Conservation (phyloP, 2,888 invertebrate species). For the Junonia oenone region DNA sequence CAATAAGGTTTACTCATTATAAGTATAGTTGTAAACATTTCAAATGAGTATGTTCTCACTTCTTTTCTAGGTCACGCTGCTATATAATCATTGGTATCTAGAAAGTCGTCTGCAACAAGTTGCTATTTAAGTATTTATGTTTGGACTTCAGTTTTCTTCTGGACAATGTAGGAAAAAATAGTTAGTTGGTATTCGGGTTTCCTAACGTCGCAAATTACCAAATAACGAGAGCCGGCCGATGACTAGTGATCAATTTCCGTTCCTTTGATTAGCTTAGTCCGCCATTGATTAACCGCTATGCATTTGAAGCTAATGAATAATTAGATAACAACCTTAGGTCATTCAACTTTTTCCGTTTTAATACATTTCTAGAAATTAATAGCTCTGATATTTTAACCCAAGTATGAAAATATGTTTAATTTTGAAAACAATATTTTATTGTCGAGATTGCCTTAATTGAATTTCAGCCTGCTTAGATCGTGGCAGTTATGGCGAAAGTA, state of each 20-base stretch:
- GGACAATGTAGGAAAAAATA: constrained; percentile 15
- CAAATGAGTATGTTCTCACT: constrained; percentile 8
- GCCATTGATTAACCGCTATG: constrained; percentile 41
- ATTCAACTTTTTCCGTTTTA: constrained; percentile 19
- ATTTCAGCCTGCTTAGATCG: constrained; percentile 48
- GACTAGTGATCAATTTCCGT: constrained; percentile 63
- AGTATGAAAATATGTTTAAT: neutral
- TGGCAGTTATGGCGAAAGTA: constrained; percentile 49
- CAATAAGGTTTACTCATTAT: constrained; percentile 33
- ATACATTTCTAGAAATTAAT: neutral
- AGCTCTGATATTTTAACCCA: neutral
- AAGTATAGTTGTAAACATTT: neutral
- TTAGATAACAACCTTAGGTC: constrained; percentile 25
- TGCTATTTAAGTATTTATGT: constrained; percentile 12
- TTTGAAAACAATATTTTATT: neutral
- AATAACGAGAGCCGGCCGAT: constrained; percentile 41
- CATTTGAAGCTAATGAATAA: constrained; percentile 36
- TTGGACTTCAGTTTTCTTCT: constrained; percentile 15
- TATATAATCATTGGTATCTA: constrained; percentile 20
- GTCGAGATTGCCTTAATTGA: neutral
- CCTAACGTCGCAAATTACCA: constrained; percentile 36
- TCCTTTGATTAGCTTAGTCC: constrained; percentile 42
- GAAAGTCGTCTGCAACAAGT: constrained; percentile 30
- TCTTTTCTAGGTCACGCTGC: constrained; percentile 27
- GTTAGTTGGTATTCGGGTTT: constrained; percentile 15